Evolutionary conservation across 64 coral and sea anemone species (phyloP).

Genomic region (Actinia tenebrosa): DNA sequence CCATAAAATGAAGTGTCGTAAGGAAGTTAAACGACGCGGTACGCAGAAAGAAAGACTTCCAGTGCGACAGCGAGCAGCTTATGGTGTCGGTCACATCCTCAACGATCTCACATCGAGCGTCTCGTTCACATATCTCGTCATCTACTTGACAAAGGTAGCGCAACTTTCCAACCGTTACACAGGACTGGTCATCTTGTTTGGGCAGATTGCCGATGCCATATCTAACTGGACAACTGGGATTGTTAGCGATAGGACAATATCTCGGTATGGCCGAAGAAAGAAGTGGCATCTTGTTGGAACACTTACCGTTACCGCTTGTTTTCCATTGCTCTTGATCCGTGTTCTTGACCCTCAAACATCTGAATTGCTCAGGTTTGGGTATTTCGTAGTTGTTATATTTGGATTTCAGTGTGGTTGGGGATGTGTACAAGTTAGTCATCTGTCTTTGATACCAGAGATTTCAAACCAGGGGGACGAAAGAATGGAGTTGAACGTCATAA

Average conservation of each 20-base stretch:
- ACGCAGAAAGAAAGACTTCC: slow-evolving; percentile 41
- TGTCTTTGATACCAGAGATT: slow-evolving; percentile 71
- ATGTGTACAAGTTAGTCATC: slow-evolving; percentile 63
- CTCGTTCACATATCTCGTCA: slow-evolving; percentile 64
- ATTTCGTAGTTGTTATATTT: slow-evolving; percentile 32
- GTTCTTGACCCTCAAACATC: slow-evolving; percentile 32
- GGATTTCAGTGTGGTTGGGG: slow-evolving; percentile 73
- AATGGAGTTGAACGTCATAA: slow-evolving; percentile 63
- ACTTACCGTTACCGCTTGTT: slow-evolving; percentile 20
- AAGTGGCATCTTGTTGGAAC: slow-evolving; percentile 63
- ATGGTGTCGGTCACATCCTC: slow-evolving; percentile 59
- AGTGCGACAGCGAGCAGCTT: slow-evolving; percentile 26
- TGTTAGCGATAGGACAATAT: slow-evolving; percentile 56
- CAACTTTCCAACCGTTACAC: slow-evolving; percentile 41
- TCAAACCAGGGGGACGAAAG: slow-evolving; percentile 47
- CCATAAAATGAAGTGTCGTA: too few species aligned
- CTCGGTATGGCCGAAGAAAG: slow-evolving; percentile 59
- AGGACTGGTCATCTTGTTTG: slow-evolving; percentile 48
- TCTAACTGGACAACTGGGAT: slow-evolving; percentile 51
- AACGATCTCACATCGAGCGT: slow-evolving; percentile 58
- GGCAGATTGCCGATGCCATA: slow-evolving; percentile 56
- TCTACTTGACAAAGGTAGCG: slow-evolving; percentile 64
- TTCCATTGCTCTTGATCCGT: slow-evolving; percentile 58
- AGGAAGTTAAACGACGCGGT: too few species aligned
- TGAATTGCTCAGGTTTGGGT: slow-evolving; percentile 30